Evolutionary conservation across 2,888 invertebrate species (phyloP).

Genomic region (Aspidapion aeneum): DNA sequence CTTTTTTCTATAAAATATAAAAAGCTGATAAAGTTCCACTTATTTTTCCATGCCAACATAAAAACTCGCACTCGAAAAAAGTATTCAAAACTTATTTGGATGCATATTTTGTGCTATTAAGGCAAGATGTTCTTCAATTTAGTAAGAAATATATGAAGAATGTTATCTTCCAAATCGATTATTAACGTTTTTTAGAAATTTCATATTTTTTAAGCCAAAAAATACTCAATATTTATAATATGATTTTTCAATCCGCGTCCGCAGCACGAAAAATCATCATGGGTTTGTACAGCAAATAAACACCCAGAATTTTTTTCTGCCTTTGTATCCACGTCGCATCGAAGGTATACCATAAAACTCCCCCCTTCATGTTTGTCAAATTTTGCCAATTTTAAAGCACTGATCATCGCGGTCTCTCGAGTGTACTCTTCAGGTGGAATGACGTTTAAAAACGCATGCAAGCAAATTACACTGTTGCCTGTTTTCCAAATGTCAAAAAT

Average conservation of each 20-base stretch:
- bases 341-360: slow-evolving; percentile 79
- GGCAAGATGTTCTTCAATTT: no score
- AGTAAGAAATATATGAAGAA: no score
- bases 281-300: slow-evolving; percentile 75
- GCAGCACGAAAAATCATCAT: slow-evolving; percentile 80
- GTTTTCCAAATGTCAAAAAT: slow-evolving; percentile 87
- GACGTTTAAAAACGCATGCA: slow-evolving; percentile 88
- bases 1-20: slow-evolving; percentile 43
- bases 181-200: no score
- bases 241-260: no score
- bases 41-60: slow-evolving; percentile 85
- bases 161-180: no score
- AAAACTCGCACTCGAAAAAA: no score
- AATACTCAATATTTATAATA: no score
- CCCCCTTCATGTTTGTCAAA: no score
- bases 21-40: slow-evolving; percentile 83
- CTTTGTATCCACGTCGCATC: slow-evolving; percentile 73
- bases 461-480: slow-evolving; percentile 81
- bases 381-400: slow-evolving; percentile 75
- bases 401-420: slow-evolving; percentile 92
- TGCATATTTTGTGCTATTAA: no score
- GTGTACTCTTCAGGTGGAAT: slow-evolving; percentile 91
- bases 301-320: slow-evolving; percentile 70
- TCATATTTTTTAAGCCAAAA: no score
- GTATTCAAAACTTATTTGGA: no score